Percentiles rank a stretch among this genome's conserved stretches.
phyloP scores from a whole-genome alignment of 2,888 invertebrate genomes.

The Ectemnius continuus region DNA sequence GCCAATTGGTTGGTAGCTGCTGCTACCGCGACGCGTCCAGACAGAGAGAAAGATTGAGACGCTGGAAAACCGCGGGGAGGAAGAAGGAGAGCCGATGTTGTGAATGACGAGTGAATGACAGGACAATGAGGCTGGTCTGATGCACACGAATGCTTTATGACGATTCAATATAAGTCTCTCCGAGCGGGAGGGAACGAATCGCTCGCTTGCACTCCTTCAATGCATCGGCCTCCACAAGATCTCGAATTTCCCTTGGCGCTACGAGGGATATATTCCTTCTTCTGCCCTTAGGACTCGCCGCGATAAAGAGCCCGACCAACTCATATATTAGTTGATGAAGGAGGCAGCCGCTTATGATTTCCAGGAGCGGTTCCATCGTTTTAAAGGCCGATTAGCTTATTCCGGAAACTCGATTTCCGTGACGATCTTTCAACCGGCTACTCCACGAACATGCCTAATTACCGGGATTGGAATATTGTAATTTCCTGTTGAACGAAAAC shows the following conservation, averaged over 20 bases:
- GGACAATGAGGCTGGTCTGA: conserved; percentile 76
- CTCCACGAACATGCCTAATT: conserved; percentile 29
- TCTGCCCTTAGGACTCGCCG: not conserved
- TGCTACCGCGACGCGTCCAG: conserved; percentile 29
- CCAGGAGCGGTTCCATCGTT: conserved; percentile 21
- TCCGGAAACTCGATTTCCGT: conserved; percentile 47
- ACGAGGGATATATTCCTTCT: conserved; percentile 12
- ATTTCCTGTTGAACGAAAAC: not conserved
- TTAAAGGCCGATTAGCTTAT: conserved; percentile 36
- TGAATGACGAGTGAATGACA: conserved; percentile 78
- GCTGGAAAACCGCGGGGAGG: conserved; percentile 40
- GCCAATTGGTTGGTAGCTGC: conserved; percentile 24
- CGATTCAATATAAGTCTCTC: conserved; percentile 72
- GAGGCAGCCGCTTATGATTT: conserved; percentile 36
- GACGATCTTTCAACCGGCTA: not conserved
- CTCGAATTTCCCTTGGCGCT: conserved; percentile 52
- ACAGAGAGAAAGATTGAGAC: not conserved
- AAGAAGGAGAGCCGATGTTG: conserved; percentile 53
- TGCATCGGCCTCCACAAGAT: conserved; percentile 46
- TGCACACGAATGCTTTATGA: conserved; percentile 77
- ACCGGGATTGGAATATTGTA: not conserved
- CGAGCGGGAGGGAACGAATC: conserved; percentile 18
- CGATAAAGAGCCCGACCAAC: conserved; percentile 27
- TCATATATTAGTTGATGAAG: conserved; percentile 48
- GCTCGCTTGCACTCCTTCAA: conserved; percentile 56